A percentile compares a stretch with the other conserved stretches of the same genome.
Evolutionary conservation across 2,113 vertebrate genomes (phyloP).

Genomic region (Brachyistius frenatus): DNA sequence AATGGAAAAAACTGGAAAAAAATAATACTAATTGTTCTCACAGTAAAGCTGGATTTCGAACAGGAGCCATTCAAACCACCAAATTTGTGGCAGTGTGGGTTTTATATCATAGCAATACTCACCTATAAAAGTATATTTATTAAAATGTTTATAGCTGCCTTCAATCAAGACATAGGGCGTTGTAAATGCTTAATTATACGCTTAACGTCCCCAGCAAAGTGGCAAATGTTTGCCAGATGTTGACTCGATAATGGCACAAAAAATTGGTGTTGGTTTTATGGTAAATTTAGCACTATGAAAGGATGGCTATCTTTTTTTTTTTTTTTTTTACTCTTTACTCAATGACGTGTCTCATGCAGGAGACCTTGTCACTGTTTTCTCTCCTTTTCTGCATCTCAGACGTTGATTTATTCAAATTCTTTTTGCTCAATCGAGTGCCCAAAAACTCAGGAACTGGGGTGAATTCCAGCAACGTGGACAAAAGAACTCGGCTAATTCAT

Average conservation of each 20-base stretch:
- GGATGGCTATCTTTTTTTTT: constrained; percentile 14
- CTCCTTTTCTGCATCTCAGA: constrained; percentile 41
- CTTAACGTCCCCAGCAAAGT: background rate
- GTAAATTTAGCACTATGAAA: constrained; percentile 54
- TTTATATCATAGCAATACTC: background rate
- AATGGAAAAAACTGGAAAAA: constrained; percentile 3
- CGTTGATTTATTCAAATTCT: constrained; percentile 54
- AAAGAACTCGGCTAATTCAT: constrained; percentile 82
- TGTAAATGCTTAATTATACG: constrained; percentile 10
- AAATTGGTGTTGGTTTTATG: constrained; percentile 45
- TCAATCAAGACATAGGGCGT: background rate
- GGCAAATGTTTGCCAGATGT: constrained; percentile 44
- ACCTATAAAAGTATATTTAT: background rate
- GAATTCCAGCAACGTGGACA: constrained; percentile 81
- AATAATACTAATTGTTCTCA: background rate
- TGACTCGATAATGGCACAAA: constrained; percentile 43
- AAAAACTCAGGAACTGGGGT: constrained; percentile 51
- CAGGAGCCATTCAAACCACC: background rate
- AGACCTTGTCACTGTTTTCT: constrained; percentile 25
- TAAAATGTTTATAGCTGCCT: background rate
- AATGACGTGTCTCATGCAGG: constrained; percentile 26
- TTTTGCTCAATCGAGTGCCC: constrained; percentile 31
- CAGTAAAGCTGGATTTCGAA: constrained; percentile 8
- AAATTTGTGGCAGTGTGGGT: background rate
- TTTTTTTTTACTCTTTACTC: constrained; percentile 18